Evolutionary conservation across 2,888 invertebrate genomes (phyloP), one percentile per base, ranked within the genome.

Genomic region (Cantharis lateralis): DNA sequence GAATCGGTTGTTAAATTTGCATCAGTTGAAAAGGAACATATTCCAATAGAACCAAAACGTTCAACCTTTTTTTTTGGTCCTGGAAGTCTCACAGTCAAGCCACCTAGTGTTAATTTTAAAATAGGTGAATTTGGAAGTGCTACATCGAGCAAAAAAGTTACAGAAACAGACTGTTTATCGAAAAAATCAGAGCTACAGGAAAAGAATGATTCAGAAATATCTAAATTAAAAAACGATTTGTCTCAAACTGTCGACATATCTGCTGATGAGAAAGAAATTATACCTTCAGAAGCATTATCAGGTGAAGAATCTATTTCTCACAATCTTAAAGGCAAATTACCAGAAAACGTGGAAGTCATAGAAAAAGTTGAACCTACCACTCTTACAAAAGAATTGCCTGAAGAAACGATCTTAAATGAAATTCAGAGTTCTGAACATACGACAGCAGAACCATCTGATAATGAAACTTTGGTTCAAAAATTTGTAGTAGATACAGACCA

Each of bases 41-140:
- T 20, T 9, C 7, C 7, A 20, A 1, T 16, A 10, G 20, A 20
- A 66, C 64, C 64, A n/a, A 66, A 66, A 66, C 64, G 64, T 24
- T 66, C 64, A 20, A 66, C 86, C 13, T 89, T 90, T 81, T 90
- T 90, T 81, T 89, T 90, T 80, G 90, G 89, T 63, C 89, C 89
- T 0, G 89, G 88, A 15, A 89, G 89, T 79, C 84, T 89, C 2
- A 88, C 89, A 79, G 83, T 89, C 7, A 89, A 87, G 82, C 87
- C 88, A 2, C 84, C 66, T 62, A 70, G 74, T 11, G 66, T 72
- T 48, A 69, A 72, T 32, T 28, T 64, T 16, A 77, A 77, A 71
- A 74, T 26, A 24, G 62, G 16, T 15, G 70, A 32, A 5, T 11
- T 15, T n/a, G 24, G 24, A 20, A 66, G 64, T 66, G 2, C 10